These are phyloP conservation scores for Pilophorus perplexus DNA, from an alignment of 2,888 invertebrate genomes.

Conservation along the genomic window DNA sequence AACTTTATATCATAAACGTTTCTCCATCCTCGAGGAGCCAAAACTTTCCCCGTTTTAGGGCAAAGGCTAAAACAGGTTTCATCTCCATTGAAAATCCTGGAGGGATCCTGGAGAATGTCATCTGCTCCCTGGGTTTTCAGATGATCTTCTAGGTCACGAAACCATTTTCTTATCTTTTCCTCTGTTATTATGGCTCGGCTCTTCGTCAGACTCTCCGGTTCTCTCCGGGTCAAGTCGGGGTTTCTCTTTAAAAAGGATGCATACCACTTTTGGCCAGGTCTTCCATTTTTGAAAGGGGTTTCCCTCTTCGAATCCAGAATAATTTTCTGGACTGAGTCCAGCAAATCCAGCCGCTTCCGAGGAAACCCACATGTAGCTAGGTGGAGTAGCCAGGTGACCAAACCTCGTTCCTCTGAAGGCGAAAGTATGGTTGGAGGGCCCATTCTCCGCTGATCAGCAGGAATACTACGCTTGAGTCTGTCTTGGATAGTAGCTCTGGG, in stretches of 20 bases:
- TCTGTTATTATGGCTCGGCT: slow-evolving; percentile 37
- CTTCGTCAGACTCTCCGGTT: slow-evolving; percentile 44
- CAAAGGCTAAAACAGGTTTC: slow-evolving; percentile 46
- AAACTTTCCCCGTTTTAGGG: slow-evolving; percentile 46
- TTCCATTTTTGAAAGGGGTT: slow-evolving; percentile 45
- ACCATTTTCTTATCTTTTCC: slow-evolving; percentile 43
- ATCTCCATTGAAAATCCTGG: slow-evolving; percentile 46
- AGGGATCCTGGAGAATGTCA: slow-evolving; percentile 43
- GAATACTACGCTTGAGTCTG: slow-evolving; percentile 2
- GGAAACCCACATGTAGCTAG: slow-evolving; percentile 43
- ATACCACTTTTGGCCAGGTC: slow-evolving; percentile 46
- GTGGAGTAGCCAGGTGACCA: slow-evolving; percentile 33
- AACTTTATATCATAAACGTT: slow-evolving; percentile 48
- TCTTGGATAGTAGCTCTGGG: slow-evolving; percentile 29
- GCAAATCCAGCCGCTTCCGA: slow-evolving; percentile 41
- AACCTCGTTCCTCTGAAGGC: slow-evolving; percentile 34
- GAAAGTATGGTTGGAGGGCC: slow-evolving; percentile 35
- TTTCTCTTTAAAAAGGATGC: slow-evolving; percentile 40
- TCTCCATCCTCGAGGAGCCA: slow-evolving; percentile 45
- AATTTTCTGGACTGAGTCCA: slow-evolving; percentile 45
- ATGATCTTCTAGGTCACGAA: slow-evolving; percentile 39
- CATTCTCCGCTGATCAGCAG: slow-evolving; percentile 11
- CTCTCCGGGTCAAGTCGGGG: slow-evolving; percentile 43
- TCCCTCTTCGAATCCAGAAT: slow-evolving; percentile 40
- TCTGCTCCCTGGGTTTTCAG: slow-evolving; percentile 41